Evolutionary conservation across 2,113 vertebrate species (phyloP).

Genomic region (Oncorhynchus masou): DNA sequence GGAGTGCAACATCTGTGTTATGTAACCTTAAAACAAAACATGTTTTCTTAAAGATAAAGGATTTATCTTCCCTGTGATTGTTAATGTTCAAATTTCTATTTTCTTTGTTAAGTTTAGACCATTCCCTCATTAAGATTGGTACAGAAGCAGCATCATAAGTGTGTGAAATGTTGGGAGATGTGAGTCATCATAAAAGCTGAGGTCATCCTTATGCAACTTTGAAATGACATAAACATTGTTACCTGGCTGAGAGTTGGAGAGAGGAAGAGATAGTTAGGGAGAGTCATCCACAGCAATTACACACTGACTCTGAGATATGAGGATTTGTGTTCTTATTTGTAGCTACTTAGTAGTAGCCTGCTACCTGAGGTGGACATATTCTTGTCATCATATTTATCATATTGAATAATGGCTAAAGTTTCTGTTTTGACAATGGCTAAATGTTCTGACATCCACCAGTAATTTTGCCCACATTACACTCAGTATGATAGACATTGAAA

Average conservation of each 20-base stretch:
- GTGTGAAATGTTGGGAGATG: background rate
- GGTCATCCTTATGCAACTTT: slow-evolving; percentile 17
- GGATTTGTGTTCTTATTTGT: background rate
- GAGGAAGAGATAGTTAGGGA: background rate
- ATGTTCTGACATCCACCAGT: background rate
- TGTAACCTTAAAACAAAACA: too few species aligned
- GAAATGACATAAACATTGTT: background rate
- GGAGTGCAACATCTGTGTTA: too few species aligned
- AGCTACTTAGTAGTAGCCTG: background rate
- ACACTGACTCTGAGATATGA: background rate
- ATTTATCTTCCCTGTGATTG: background rate
- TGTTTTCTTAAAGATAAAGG: too few species aligned
- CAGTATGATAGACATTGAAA: background rate
- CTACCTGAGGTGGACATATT: too few species aligned
- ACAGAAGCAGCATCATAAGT: background rate
- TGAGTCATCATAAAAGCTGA: background rate
- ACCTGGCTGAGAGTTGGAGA: background rate
- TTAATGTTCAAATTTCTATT: background rate
- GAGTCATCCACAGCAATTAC: slow-evolving; percentile 9
- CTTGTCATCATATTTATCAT: too few species aligned
- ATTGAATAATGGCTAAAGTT: too few species aligned
- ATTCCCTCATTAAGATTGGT: too few species aligned
- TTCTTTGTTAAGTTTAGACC: background rate
- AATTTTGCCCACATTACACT: background rate
- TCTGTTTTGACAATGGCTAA: background rate